These are phyloP conservation scores for Copidosoma aretas DNA, from an alignment of 2,888 invertebrate genomes.

Conservation along the genomic window DNA sequence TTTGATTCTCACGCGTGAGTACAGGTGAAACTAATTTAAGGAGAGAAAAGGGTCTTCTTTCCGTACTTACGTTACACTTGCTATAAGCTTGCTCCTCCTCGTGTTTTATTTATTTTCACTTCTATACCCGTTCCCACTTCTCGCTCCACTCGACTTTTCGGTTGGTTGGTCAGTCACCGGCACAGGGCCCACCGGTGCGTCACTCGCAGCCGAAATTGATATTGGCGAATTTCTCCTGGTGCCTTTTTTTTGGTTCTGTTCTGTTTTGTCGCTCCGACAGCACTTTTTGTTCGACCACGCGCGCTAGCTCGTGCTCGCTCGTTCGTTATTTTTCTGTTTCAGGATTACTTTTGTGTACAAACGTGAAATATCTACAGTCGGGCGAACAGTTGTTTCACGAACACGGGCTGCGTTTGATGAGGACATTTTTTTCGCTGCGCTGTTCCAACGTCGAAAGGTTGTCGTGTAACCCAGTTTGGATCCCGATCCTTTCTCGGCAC, in stretches of 20 bases:
- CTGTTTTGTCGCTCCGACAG: not conserved
- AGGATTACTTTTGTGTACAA: not conserved
- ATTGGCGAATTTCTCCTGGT: conserved; percentile 16
- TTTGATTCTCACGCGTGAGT: too few species aligned
- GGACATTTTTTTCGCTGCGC: too few species aligned
- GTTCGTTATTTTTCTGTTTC: not conserved
- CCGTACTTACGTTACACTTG: too few species aligned
- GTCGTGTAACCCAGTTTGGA: too few species aligned
- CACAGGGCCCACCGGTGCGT: not conserved
- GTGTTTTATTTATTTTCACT: conserved; percentile 2
- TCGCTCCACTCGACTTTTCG: conserved; percentile 15
- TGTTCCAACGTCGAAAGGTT: too few species aligned
- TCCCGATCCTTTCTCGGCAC: too few species aligned
- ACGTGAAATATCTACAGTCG: not conserved
- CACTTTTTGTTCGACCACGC: not conserved
- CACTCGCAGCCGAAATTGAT: conserved; percentile 20
- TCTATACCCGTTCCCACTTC: not conserved
- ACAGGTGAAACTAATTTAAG: too few species aligned
- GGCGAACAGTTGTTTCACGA: not conserved
- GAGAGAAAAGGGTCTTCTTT: too few species aligned
- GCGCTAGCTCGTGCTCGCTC: not conserved
- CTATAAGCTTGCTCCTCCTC: too few species aligned
- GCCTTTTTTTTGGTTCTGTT: not conserved
- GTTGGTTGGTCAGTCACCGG: not conserved
- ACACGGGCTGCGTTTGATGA: too few species aligned